Percentiles rank a stretch among this genome's conserved stretches.
phyloP scores from a whole-genome alignment of 1,140 invertebrate species.

The Bombus superbus region DNA sequence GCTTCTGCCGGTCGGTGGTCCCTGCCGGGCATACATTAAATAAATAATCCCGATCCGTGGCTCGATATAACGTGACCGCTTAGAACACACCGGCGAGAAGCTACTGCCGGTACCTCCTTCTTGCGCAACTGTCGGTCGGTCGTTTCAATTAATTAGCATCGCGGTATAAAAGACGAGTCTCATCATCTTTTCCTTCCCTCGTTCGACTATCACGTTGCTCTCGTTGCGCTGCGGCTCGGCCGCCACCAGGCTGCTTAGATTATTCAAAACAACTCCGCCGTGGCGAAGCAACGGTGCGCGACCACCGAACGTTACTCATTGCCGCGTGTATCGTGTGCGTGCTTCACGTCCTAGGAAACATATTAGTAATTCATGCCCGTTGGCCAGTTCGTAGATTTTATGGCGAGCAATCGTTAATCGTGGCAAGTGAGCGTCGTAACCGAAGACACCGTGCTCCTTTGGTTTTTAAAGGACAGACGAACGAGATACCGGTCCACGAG shows the following conservation, averaged over 20 bases:
- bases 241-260: conserved; percentile 38
- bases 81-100: conserved; percentile 62
- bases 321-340: conserved; percentile 48
- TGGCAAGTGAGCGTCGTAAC: background rate
- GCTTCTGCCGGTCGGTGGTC: conserved; percentile 65
- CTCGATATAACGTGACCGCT: conserved; percentile 54
- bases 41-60: conserved; percentile 63
- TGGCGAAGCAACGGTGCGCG: conserved; percentile 31
- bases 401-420: conserved; percentile 35
- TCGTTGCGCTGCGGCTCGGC: conserved; percentile 12
- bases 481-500: background rate
- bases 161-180: conserved; percentile 66
- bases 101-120: conserved; percentile 60
- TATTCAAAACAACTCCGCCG: conserved; percentile 64
- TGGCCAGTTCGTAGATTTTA: conserved; percentile 61
- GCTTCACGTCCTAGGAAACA: conserved; percentile 63
- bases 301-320: conserved; percentile 54
- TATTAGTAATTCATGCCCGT: conserved; percentile 58
- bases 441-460: background rate
- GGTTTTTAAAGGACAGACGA: background rate
- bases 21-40: conserved; percentile 61
- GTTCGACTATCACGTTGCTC: conserved; percentile 21
- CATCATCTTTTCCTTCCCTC: conserved; percentile 55
- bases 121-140: conserved; percentile 69
- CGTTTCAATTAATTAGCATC: conserved; percentile 72